phyloP scores from a whole-genome alignment of 1,140 invertebrate genomes.

The Papilio machaon region DNA sequence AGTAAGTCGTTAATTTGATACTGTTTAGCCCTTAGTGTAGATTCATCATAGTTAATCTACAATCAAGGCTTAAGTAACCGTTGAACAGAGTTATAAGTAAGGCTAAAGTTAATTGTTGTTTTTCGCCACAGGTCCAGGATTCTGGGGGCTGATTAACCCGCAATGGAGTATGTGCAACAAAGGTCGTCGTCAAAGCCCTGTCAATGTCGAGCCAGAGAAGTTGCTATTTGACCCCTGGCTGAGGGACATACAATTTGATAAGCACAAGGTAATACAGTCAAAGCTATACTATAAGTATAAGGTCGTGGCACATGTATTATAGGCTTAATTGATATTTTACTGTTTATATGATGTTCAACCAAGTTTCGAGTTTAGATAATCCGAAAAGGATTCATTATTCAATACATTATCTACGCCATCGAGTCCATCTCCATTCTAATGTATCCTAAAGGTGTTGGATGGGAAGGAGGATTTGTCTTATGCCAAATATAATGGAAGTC shows the following conservation, averaged over 20 bases:
- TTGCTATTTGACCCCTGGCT: conserved; percentile 97
- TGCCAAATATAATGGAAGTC: background rate
- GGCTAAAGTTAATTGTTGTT: background rate
- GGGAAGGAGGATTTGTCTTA: background rate
- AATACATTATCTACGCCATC: background rate
- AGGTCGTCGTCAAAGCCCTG: conserved; percentile 96
- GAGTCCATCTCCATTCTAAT: background rate
- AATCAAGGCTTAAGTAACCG: too few species aligned
- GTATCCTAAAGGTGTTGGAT: background rate
- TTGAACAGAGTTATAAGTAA: too few species aligned
- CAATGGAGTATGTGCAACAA: conserved; percentile 98
- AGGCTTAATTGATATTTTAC: too few species aligned
- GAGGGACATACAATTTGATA: conserved; percentile 93
- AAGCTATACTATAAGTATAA: too few species aligned
- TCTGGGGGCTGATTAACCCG: conserved; percentile 98
- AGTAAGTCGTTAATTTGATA: too few species aligned
- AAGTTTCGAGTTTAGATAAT: too few species aligned
- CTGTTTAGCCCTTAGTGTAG: too few species aligned
- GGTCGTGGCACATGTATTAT: too few species aligned
- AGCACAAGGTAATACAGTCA: conserved; percentile 88
- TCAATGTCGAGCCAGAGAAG: conserved; percentile 96
- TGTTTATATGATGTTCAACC: background rate
- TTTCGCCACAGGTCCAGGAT: conserved; percentile 91
- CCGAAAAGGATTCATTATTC: too few species aligned
- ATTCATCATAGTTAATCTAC: too few species aligned